Evolutionary conservation across 2,113 vertebrate species (phyloP).

Genomic region (Triplophysa rosa): DNA sequence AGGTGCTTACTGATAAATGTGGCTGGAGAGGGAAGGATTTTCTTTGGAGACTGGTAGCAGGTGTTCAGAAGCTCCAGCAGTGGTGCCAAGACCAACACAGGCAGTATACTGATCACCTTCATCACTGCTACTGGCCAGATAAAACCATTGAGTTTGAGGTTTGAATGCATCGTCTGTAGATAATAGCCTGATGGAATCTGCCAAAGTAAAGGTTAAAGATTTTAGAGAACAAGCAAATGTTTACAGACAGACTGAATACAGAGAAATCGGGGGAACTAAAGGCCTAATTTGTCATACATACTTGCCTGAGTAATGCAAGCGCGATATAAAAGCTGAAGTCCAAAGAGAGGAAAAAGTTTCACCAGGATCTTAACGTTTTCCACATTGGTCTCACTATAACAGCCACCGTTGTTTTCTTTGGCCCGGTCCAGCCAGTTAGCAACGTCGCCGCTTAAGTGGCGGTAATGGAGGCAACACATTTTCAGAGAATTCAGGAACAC

Average conservation of each 20-base stretch:
- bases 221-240: background rate
- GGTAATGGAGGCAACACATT: conserved; percentile 65
- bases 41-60: conserved; percentile 67
- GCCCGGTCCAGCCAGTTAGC: conserved; percentile 81
- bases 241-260: too few relatives aligned
- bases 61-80: conserved; percentile 79
- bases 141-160: conserved; percentile 78
- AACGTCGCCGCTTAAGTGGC: conserved; percentile 64
- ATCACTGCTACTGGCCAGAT: conserved; percentile 85
- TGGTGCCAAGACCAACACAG: conserved; percentile 82
- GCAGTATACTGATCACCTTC: conserved; percentile 85
- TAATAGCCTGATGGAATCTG: conserved; percentile 93
- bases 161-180: conserved; percentile 92
- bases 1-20: conserved; percentile 78
- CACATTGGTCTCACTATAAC: conserved; percentile 80
- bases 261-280: background rate
- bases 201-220: background rate
- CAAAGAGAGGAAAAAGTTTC: conserved; percentile 82
- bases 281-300: background rate
- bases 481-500: conserved; percentile 79
- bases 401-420: conserved; percentile 81
- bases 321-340: conserved; percentile 86
- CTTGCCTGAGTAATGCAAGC: conserved; percentile 83
- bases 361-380: conserved; percentile 81
- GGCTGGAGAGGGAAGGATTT: conserved; percentile 68